phyloP scores from a whole-genome alignment of 2,888 invertebrate species.

The Ditula angustiorana region DNA sequence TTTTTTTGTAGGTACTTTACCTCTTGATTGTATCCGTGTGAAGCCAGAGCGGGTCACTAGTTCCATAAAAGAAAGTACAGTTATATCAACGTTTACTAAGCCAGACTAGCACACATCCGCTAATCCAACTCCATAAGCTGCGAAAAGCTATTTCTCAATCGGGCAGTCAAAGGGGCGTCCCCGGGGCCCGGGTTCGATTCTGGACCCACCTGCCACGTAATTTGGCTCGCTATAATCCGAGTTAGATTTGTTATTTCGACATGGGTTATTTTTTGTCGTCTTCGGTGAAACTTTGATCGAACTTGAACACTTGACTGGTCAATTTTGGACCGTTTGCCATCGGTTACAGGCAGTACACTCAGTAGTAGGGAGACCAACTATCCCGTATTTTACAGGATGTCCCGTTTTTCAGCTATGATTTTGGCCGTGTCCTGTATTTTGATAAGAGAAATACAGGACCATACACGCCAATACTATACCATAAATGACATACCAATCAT shows the following conservation, averaged over 20 bases:
- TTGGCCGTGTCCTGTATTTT: no score
- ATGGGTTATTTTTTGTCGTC: constrained; percentile 22
- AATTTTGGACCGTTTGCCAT: no score
- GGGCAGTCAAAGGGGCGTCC: constrained; percentile 15
- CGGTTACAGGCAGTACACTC: no score
- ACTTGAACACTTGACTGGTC: neutral
- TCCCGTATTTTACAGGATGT: no score
- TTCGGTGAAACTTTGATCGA: constrained; percentile 7
- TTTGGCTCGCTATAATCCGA: constrained; percentile 34
- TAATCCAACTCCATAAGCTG: constrained; percentile 19
- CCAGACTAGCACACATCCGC: neutral
- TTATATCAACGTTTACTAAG: neutral
- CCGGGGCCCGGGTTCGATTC: constrained; percentile 33
- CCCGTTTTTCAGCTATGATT: no score
- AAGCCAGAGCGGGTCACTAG: no score
- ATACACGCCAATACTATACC: no score
- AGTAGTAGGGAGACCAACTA: no score
- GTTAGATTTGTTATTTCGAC: constrained; percentile 36
- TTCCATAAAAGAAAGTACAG: neutral
- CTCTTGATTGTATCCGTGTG: no score
- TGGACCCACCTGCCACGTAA: constrained; percentile 36
- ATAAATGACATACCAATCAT: no score
- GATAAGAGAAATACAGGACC: no score
- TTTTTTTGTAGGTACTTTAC: neutral
- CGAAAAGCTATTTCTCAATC: constrained; percentile 26